Evolutionary conservation across 2,113 vertebrate species (phyloP), one percentile per base, ranked within the genome.

Genomic region (Thinocorus orbignyianus): DNA sequence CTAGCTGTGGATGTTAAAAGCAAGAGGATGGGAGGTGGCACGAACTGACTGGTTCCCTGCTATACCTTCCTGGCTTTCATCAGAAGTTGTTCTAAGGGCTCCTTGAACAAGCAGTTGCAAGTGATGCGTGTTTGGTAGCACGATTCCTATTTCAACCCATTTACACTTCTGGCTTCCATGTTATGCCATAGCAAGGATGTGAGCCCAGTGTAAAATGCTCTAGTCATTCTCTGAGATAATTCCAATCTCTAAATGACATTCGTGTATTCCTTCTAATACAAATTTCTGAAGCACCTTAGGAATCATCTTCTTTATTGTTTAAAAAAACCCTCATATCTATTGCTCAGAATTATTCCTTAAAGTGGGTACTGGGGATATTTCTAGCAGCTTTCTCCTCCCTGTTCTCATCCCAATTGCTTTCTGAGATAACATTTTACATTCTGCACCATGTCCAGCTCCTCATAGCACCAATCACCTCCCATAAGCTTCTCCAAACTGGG

Each of bases 311-410:
- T 55, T 66, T 20, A n/a, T 58, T 58, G 7, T 24, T 91, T 84
- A 12, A 65, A 70, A 70, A 37, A 3, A 6, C 0, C 1, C 25
- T 6, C 25, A 42, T 2, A 14, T 26, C 15, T 69, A 24, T 65
- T 42, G 23, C 44, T 84, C 30, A 89, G 44, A 89, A 86, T 65
- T 89, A 60, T 73, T 69, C 23, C 49, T 61, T 51, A 35, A 89
- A 80, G 39, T 51, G 42, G 17, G 12, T 33, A 33, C 19, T 55
- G 19, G 35, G 35, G 19, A 19, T 57, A 69, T 42, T 86, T 83
- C 54, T 42, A 52, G 9, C 19, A 77, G 9, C 5, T 71, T 74
- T 49, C 28, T 90, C n/a, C 18, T 62, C 28, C 41, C 17, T 60
- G 26, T 68, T 17, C n/a, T 42, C 22, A 52, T 42, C 8, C 25